These are phyloP conservation scores for Diplodus sargus DNA, from an alignment of 2,797 vertebrate genomes.

Conservation along the genomic window DNA sequence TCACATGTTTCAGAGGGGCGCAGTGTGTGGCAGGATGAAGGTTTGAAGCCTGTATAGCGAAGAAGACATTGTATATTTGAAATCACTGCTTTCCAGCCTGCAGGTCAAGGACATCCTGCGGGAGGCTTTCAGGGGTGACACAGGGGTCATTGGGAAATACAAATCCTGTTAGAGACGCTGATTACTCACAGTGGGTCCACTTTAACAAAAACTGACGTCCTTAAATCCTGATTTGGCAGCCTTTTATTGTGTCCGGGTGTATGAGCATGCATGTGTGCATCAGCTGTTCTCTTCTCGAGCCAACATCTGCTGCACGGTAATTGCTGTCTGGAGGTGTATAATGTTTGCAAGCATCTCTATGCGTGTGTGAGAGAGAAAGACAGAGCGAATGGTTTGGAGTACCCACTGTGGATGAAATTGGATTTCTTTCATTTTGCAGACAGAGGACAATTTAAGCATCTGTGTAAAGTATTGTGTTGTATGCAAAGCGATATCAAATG, in stretches of 20 bases:
- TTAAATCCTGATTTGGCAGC: slow-evolving; percentile 31
- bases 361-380: slow-evolving; percentile 1
- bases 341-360: slow-evolving; percentile 5
- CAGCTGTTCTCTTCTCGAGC: slow-evolving; percentile 58
- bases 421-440: slow-evolving; percentile 47
- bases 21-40: slow-evolving; percentile 27
- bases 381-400: slow-evolving; percentile 17
- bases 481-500: slow-evolving; percentile 50
- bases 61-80: slow-evolving; percentile 4
- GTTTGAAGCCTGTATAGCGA: background rate
- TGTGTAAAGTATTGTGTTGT: slow-evolving; percentile 36
- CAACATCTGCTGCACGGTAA: slow-evolving; percentile 62
- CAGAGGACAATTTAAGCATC: slow-evolving; percentile 37
- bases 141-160: background rate
- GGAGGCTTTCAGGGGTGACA: background rate
- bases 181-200: slow-evolving; percentile 5
- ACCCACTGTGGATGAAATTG: slow-evolving; percentile 29
- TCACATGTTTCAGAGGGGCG: slow-evolving; percentile 11
- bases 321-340: slow-evolving; percentile 58
- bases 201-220: slow-evolving; percentile 17
- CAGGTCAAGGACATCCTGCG: slow-evolving; percentile 29
- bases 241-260: slow-evolving; percentile 16
- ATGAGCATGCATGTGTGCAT: slow-evolving; percentile 37
- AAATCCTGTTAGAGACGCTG: slow-evolving; percentile 15
- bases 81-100: background rate